These are phyloP conservation scores for Tricholauxania praeusta DNA, from an alignment of 2,888 invertebrate genomes.

Conservation along the genomic window DNA sequence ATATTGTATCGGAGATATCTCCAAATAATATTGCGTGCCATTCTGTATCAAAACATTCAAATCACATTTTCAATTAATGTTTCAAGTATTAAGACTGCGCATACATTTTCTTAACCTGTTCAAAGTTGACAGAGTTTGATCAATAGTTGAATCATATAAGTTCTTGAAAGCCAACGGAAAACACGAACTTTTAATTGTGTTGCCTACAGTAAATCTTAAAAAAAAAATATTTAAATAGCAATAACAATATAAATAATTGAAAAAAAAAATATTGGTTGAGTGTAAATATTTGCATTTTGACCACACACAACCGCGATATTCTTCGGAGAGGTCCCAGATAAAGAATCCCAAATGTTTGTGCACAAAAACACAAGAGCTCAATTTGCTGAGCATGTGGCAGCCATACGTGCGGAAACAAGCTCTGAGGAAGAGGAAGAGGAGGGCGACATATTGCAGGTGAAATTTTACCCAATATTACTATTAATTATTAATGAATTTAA, in stretches of 20 bases:
- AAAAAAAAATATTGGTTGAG: neutral
- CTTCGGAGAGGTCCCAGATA: neutral
- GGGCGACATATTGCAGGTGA: conserved; percentile 67
- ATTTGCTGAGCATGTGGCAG: conserved; percentile 66
- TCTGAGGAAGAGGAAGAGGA: conserved; percentile 74
- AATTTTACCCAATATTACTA: neutral
- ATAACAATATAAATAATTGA: too few species aligned
- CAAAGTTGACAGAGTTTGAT: neutral
- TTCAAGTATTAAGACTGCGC: too few species aligned
- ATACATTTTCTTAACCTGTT: too few species aligned
- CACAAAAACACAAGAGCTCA: conserved; percentile 66
- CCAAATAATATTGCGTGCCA: too few species aligned
- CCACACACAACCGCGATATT: neutral
- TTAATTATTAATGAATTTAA: too few species aligned
- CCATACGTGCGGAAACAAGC: conserved; percentile 68
- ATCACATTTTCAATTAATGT: too few species aligned
- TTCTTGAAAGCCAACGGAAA: too few species aligned
- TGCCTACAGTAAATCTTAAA: neutral
- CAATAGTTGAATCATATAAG: neutral
- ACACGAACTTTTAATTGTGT: neutral
- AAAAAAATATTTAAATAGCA: too few species aligned
- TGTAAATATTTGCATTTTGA: conserved; percentile 23
- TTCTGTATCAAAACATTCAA: too few species aligned
- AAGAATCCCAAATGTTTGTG: conserved; percentile 70
- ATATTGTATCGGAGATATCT: too few species aligned